A percentile compares a stretch with the other conserved stretches of the same genome.
These are phyloP conservation scores for Cololabis saira DNA, from an alignment of 2,113 vertebrate species.

Conservation along the genomic window DNA sequence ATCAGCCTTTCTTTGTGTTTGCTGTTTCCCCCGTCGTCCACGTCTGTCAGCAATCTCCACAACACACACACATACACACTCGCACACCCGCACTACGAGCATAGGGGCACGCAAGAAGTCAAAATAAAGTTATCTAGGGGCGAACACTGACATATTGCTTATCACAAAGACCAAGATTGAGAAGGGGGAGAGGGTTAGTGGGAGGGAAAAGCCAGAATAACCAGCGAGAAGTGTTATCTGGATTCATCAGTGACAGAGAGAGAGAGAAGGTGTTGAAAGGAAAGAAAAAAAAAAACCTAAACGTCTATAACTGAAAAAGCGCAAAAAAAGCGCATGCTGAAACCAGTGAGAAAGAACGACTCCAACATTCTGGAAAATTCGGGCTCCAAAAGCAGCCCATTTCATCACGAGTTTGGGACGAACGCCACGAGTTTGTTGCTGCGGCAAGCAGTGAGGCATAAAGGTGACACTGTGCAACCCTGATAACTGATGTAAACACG, in stretches of 20 bases:
- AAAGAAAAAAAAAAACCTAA: slow-evolving; percentile 52
- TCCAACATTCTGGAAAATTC: slow-evolving; percentile 13
- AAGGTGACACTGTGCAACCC: slow-evolving; percentile 49
- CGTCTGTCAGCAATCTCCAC: slow-evolving; percentile 58
- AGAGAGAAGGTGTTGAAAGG: slow-evolving; percentile 71
- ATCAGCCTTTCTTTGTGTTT: slow-evolving; percentile 34
- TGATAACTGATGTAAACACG: slow-evolving; percentile 35
- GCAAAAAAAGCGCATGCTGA: slow-evolving; percentile 58
- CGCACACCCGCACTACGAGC: slow-evolving; percentile 2
- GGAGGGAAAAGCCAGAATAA: slow-evolving; percentile 7
- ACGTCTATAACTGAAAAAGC: slow-evolving; percentile 54
- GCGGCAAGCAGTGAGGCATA: slow-evolving; percentile 28
- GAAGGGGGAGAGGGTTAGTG: slow-evolving; percentile 22
- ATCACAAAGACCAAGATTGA: slow-evolving; percentile 20
- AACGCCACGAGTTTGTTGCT: slow-evolving; percentile 21
- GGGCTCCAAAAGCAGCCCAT: neutral
- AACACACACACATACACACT: neutral
- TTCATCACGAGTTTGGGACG: slow-evolving; percentile 24
- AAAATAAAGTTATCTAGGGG: slow-evolving; percentile 66
- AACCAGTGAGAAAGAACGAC: slow-evolving; percentile 55
- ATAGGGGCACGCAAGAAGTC: slow-evolving; percentile 54
- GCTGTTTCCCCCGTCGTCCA: slow-evolving; percentile 48
- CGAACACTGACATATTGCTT: slow-evolving; percentile 56
- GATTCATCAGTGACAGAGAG: slow-evolving; percentile 37
- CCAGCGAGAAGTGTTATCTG: slow-evolving; percentile 49